Conservation (phyloP, 2,113 vertebrate species). For the Rhinoptilus africanus region DNA sequence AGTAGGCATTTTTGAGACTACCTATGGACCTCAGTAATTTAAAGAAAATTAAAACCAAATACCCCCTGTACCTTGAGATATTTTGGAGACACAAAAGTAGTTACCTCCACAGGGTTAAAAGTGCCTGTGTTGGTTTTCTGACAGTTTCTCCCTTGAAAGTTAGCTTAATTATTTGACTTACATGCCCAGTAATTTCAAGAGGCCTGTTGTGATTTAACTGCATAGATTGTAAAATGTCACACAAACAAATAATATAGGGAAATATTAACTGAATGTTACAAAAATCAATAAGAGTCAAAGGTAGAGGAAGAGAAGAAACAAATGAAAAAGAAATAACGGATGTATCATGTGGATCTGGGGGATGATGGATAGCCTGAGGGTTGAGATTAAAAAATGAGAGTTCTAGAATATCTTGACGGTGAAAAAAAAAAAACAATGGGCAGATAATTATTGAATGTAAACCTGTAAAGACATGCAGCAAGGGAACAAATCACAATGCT, state of each 20-base stretch:
- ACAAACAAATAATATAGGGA: constrained; percentile 8
- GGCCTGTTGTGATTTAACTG: neutral
- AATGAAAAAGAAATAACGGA: neutral
- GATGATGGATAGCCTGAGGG: neutral
- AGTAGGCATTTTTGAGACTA: neutral
- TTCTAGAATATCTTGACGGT: neutral
- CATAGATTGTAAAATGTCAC: constrained; percentile 36
- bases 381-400: neutral
- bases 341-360: neutral
- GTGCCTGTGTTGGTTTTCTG: neutral
- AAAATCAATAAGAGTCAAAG: constrained; percentile 37
- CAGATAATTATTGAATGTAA: neutral
- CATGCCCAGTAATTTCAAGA: constrained; percentile 9
- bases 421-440: neutral
- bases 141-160: neutral
- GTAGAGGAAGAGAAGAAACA: neutral
- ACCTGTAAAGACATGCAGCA: neutral
- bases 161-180: neutral
- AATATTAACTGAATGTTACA: constrained; percentile 31
- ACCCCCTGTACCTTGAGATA: neutral
- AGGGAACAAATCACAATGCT: neutral
- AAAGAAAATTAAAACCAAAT: neutral
- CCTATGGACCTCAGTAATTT: neutral
- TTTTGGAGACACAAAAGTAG: neutral
- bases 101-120: neutral